Percentiles rank a stretch among this genome's conserved stretches.
Conservation (phyloP, 2,113 vertebrate species). For the Rhineura floridana region DNA sequence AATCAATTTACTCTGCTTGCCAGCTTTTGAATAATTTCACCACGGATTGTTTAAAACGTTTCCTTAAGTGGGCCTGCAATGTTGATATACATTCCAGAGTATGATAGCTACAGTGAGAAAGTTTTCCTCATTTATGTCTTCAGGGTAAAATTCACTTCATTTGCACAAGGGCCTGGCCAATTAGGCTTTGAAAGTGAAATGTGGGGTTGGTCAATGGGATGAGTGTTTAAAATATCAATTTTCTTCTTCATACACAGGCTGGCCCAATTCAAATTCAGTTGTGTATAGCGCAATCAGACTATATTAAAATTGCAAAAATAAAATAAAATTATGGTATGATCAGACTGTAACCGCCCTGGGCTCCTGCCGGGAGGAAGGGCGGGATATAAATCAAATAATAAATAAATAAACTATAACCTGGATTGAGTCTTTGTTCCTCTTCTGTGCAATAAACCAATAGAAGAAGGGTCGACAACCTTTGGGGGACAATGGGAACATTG, state of each 20-base stretch:
- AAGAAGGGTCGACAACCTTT: no score
- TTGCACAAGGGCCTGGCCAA: not conserved
- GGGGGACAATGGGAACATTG: no score
- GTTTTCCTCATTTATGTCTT: not conserved
- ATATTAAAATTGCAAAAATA: not conserved
- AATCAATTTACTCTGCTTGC: not conserved
- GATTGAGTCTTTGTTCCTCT: not conserved
- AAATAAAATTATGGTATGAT: not conserved
- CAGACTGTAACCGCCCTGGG: no score
- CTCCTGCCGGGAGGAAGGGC: no score
- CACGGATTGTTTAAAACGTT: slow-evolving; percentile 2
- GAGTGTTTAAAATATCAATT: not conserved
- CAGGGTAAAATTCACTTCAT: not conserved
- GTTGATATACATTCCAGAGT: not conserved
- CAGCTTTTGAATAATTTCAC: slow-evolving; percentile 33
- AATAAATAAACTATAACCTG: no score
- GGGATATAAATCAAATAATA: no score
- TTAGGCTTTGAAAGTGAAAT: not conserved
- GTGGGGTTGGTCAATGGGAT: not conserved
- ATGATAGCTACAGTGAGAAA: not conserved
- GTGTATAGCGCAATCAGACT: not conserved
- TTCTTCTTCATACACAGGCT: not conserved
- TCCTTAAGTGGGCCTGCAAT: not conserved
- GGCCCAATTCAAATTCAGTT: not conserved
- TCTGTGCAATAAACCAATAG: not conserved